Evolutionary conservation across 2,888 invertebrate genomes (phyloP).

Genomic region (Leptopilina myrica): DNA sequence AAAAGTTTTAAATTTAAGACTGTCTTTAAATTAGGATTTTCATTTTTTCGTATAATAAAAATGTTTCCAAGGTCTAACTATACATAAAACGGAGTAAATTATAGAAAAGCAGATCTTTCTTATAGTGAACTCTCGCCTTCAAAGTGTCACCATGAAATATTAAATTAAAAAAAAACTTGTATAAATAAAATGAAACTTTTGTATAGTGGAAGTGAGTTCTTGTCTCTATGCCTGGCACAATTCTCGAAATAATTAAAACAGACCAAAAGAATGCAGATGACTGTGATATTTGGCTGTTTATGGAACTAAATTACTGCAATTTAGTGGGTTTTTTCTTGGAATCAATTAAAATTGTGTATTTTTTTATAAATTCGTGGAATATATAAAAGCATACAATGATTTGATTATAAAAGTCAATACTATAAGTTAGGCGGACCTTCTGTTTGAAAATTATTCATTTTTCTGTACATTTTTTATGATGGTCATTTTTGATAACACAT

Average conservation of each 20-base stretch:
- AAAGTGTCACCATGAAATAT: conserved; percentile 12
- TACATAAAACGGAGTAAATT: conserved; percentile 12
- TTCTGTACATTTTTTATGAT: no score
- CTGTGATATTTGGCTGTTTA: conserved; percentile 12
- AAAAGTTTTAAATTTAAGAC: no score
- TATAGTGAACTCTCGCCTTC: conserved; percentile 10
- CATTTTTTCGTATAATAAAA: background rate
- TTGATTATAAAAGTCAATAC: conserved; percentile 12
- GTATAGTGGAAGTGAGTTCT: background rate
- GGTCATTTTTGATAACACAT: no score
- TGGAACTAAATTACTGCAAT: conserved; percentile 14
- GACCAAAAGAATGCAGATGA: conserved; percentile 1
- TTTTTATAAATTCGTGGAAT: conserved; percentile 18
- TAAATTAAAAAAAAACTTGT: background rate
- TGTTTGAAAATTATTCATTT: no score
- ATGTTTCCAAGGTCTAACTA: no score
- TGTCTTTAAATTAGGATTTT: no score
- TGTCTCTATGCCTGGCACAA: background rate
- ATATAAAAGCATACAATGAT: conserved; percentile 7
- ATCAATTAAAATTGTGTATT: conserved; percentile 13
- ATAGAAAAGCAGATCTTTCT: background rate
- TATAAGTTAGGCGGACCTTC: background rate
- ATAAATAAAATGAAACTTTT: background rate
- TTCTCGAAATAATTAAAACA: conserved; percentile 28
- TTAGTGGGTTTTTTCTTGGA: conserved; percentile 7